Evolutionary conservation across 2,113 vertebrate genomes (phyloP).

Genomic region (Cyrtonyx montezumae): DNA sequence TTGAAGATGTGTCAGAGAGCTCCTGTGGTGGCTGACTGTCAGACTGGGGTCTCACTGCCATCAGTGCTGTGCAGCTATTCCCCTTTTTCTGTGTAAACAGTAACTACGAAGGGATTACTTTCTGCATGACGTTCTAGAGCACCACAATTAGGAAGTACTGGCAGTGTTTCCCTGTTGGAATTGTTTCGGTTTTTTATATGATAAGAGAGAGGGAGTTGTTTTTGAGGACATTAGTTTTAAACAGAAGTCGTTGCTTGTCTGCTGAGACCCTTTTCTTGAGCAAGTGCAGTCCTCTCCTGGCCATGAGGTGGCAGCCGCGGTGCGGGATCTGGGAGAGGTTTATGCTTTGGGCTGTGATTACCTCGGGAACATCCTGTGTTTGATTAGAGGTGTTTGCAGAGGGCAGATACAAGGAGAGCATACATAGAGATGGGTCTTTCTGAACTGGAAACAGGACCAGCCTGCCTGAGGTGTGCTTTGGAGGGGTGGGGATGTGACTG

Average conservation of each 20-base stretch:
- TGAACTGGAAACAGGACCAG: background rate
- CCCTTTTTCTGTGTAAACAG: background rate
- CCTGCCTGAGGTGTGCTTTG: background rate
- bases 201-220: background rate
- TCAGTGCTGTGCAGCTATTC: background rate
- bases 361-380: background rate
- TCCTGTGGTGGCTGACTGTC: background rate
- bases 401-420: background rate
- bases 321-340: background rate
- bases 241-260: background rate
- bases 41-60: background rate
- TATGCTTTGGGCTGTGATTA: background rate
- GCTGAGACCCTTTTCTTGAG: background rate
- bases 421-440: background rate
- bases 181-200: background rate
- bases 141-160: background rate
- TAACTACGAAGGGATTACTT: background rate
- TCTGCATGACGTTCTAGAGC: background rate
- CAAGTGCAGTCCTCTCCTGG: background rate
- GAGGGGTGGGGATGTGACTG: background rate
- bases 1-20: background rate
- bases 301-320: constrained; percentile 18
- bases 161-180: background rate
- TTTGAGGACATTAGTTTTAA: background rate
- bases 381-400: background rate